Conservation (phyloP, 2,113 vertebrate genomes). For the Apeltes quadracus region DNA sequence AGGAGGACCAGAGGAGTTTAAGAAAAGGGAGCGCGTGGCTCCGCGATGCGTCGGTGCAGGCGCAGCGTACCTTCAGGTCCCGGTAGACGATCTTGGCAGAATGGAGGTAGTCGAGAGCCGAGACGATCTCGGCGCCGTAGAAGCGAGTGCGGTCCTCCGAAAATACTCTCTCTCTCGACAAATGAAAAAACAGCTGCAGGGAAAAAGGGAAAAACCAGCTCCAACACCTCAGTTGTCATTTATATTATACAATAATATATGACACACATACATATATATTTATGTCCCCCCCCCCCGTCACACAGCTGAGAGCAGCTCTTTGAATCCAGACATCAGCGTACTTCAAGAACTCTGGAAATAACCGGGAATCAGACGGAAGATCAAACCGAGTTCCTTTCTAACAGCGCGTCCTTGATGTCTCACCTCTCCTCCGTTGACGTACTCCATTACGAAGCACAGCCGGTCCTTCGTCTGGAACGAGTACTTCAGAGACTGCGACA, state of each 20-base stretch:
- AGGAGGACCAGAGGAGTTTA: background rate
- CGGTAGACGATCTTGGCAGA: constrained; percentile 97
- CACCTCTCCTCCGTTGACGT: constrained; percentile 97
- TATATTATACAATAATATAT: too few relatives aligned
- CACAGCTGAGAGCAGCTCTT: background rate
- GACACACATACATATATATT: too few relatives aligned
- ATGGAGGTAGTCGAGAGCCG: constrained; percentile 95
- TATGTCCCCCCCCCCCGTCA: background rate
- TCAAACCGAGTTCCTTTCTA: background rate
- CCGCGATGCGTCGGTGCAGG: too few relatives aligned
- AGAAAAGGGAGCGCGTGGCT: too few relatives aligned
- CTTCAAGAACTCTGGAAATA: constrained; percentile 19
- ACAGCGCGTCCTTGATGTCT: constrained; percentile 49
- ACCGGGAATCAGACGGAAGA: background rate
- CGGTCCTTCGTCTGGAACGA: constrained; percentile 98
- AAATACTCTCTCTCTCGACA: constrained; percentile 96
- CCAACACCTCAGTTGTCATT: background rate
- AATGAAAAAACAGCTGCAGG: constrained; percentile 93
- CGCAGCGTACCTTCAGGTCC: constrained; percentile 91
- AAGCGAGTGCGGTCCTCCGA: constrained; percentile 98
- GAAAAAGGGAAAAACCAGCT: background rate
- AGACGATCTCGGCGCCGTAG: constrained; percentile 96
- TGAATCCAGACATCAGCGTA: background rate
- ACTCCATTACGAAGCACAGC: constrained; percentile 98
- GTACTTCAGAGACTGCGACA: constrained; percentile 94